phyloP scores from a whole-genome alignment of 2,113 vertebrate genomes.

The Serilophus lunatus region DNA sequence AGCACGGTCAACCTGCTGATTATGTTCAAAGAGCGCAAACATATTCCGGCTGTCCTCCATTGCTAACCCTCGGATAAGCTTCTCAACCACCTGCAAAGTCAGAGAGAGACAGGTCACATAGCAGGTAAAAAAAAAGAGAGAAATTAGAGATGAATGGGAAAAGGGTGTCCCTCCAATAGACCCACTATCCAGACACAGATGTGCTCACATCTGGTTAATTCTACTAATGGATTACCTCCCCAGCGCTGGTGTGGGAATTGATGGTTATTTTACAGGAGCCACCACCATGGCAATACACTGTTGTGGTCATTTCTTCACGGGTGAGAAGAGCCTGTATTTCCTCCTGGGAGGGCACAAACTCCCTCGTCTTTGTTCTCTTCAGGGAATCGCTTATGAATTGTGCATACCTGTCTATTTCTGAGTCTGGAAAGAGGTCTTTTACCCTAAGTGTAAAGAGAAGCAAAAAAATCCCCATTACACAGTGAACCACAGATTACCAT shows the following conservation, averaged over 20 bases:
- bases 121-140: rapidly evolving
- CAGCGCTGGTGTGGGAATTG: constrained; percentile 91
- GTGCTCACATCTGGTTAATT: background rate
- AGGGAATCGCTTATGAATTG: constrained; percentile 86
- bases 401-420: constrained; percentile 86
- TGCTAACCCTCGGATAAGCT: constrained; percentile 71
- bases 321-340: constrained; percentile 88
- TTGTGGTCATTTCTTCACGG: constrained; percentile 90
- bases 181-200: background rate
- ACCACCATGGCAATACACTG: constrained; percentile 91
- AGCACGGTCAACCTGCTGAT: constrained; percentile 64
- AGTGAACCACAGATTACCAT: background rate
- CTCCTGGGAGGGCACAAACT: constrained; percentile 91
- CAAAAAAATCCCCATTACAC: background rate
- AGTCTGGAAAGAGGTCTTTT: constrained; percentile 81
- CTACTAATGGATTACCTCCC: constrained; percentile 76
- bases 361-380: constrained; percentile 88
- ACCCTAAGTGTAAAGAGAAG: constrained; percentile 71
- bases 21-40: constrained; percentile 74
- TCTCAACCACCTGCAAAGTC: constrained; percentile 69
- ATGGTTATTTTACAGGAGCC: constrained; percentile 95
- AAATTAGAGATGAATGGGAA: background rate
- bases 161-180: background rate
- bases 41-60: constrained; percentile 76
- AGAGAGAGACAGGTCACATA: background rate